Base-by-base conservation (phyloP, 1,140 invertebrate genomes). In the Drosophila leontia region DNA sequence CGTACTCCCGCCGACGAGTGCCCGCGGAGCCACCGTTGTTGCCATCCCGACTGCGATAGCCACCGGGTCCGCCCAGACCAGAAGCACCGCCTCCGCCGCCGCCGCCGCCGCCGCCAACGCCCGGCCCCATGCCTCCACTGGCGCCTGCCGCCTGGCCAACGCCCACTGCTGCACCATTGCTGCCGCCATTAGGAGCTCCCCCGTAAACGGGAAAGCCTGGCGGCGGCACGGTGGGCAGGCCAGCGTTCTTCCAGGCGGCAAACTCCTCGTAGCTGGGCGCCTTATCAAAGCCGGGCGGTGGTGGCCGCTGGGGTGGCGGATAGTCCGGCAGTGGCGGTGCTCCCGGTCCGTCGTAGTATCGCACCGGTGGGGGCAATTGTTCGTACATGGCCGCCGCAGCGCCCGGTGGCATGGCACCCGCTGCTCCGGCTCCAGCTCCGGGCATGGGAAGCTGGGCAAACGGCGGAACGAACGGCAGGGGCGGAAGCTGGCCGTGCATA, bases 221-320 rank as follows among this genome's bases (percentile, higher is more conserved):
- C 26, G 91, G 88, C 37, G 85, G 75, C 56, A 82, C 88, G 15
- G 87, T 91, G n/a, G 85, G 83, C 55, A 91, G 41, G 37, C 85
- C 91, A 11, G 88, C 85, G 60, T 97, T 98, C 86, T 97, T 95
- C 95, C 97, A 97, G 48, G 98, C 93, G 92, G 98, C 97, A 34
- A 98, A 97, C 64, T 97, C 97, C 50, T 97, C 95, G 91, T 98
- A 91, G 34, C 95, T 96, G 34, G 96, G 94, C 81, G 96, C 96
- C 77, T 97, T 96, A 58, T 96, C 93, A 23, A 94, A 94, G 29
- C 94, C 93, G 42, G 95, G 91, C 15, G 93, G 91, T 32, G 93
- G 91, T 51, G 94, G 91, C 15, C 93, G 77, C 58, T 93, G 91
- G 13, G 93, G 91, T 34, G 94, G 91, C 35, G 94, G 93, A 88